A percentile compares a stretch with the other conserved stretches of the same genome.
Evolutionary conservation across 2,888 invertebrate species (phyloP).

Genomic region (Hermaeophaga mercurialis): DNA sequence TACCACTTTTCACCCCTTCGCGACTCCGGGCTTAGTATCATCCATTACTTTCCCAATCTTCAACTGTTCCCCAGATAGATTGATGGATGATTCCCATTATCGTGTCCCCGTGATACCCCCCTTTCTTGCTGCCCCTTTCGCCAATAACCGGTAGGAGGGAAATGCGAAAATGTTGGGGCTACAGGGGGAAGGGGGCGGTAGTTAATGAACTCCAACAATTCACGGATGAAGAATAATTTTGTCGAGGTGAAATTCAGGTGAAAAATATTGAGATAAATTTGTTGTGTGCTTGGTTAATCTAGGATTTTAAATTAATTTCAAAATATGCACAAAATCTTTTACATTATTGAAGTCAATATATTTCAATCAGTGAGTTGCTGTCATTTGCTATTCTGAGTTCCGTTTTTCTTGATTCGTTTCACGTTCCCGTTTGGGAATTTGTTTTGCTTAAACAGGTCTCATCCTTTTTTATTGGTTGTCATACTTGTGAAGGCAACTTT

Average conservation of each 20-base stretch:
- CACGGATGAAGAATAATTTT: constrained; percentile 7
- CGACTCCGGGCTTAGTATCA: not conserved
- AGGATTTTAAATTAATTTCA: too few relatives aligned
- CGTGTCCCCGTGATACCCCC: constrained; percentile 1
- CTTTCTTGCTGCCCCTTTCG: not conserved
- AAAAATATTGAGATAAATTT: too few relatives aligned
- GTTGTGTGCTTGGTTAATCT: too few relatives aligned
- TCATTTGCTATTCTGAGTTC: too few relatives aligned
- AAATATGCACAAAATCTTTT: too few relatives aligned
- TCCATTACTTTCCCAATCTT: constrained; percentile 19
- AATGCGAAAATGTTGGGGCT: not conserved
- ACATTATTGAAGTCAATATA: too few relatives aligned
- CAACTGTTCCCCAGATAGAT: constrained; percentile 16
- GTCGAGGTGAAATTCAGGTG: not conserved
- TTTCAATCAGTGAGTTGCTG: too few relatives aligned
- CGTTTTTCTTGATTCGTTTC: too few relatives aligned
- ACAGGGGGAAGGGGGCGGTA: not conserved
- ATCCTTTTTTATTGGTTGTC: too few relatives aligned
- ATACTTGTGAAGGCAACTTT: too few relatives aligned
- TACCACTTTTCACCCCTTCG: not conserved
- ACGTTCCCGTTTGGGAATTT: too few relatives aligned
- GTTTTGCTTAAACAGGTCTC: too few relatives aligned
- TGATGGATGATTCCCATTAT: constrained; percentile 19
- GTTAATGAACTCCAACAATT: constrained; percentile 9
- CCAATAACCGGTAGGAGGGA: not conserved